Base-by-base conservation (phyloP, 2,888 invertebrate genomes). In the Acrobasis consociella region DNA sequence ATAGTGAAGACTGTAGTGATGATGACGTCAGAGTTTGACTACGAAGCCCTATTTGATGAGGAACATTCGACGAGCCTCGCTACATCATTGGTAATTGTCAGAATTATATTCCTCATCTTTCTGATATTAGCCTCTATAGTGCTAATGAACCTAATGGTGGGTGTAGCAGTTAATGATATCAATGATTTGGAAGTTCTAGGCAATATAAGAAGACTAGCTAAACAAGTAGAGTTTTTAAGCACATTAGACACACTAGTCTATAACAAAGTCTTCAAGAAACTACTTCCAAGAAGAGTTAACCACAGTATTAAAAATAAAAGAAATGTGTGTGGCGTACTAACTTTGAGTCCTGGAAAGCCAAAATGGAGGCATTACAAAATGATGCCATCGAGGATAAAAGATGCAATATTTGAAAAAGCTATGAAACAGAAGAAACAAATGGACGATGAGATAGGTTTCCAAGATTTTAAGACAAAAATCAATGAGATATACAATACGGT, bases 11-110 rank as follows among this genome's bases (percentile, higher is more conserved):
- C 94, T 0, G 85, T 94, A 51, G 93, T 94, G 9, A 94, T 94
- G 94, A 93, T 94, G 94, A 94, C 93, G 8, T 93, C 93, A 62
- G 94, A 94, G 70, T 94, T 94, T 58, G 94, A 94, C 67, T 94
- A 94, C 70, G 81, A 71, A 9, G 85, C 88, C 5, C 74, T 94
- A 9, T 94, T 94, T 60, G 90, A 91, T 62, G 82, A 89, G 64
- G 82, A 82, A n/a, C 86, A 89, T 66, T 80, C 86, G 1, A 74
- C 82, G 64, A 80, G 89, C 66, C 77, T 88, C 0, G 85, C 87
- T 1, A 85, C 87, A 0, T 92, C 88, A 1, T 76, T 89, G 17
- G 74, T 89, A 49, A 78, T 94, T 39, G 87, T 93, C 0, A 83
- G 94, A 58, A 70, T 94, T 0, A 87, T 94, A 38, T 94, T 94